These are phyloP conservation scores for Papio anubis DNA, from an alignment of 2,113 vertebrate species.

Conservation along the genomic window DNA sequence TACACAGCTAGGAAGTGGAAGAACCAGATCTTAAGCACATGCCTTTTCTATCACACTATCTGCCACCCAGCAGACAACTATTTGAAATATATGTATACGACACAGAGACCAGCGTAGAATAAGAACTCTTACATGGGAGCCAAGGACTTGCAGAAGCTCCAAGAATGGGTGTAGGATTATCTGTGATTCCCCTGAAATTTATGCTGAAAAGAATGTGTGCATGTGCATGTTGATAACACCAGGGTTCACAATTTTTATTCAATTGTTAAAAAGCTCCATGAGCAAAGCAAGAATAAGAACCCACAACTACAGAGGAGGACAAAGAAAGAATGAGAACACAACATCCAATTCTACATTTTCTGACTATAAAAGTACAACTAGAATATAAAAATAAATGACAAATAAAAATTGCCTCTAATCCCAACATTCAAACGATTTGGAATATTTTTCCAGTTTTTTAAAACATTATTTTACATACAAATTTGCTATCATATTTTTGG, in stretches of 20 bases:
- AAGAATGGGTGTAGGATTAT: neutral
- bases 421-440: neutral
- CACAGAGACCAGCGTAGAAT: neutral
- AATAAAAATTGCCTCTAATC: neutral
- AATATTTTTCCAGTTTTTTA: neutral
- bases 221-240: neutral
- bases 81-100: neutral
- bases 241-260: neutral
- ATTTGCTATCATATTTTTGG: neutral
- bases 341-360: neutral
- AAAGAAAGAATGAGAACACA: neutral
- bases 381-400: neutral
- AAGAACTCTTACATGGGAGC: neutral
- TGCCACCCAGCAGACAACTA: neutral
- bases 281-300: neutral
- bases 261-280: neutral
- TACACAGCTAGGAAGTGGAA: neutral
- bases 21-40: neutral
- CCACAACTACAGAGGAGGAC: neutral
- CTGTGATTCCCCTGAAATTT: neutral
- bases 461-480: neutral
- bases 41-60: neutral
- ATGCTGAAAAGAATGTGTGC: neutral
- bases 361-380: neutral
- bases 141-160: neutral